These are phyloP conservation scores for Procavia capensis DNA, from an alignment of 2,113 vertebrate species.

Conservation along the genomic window DNA sequence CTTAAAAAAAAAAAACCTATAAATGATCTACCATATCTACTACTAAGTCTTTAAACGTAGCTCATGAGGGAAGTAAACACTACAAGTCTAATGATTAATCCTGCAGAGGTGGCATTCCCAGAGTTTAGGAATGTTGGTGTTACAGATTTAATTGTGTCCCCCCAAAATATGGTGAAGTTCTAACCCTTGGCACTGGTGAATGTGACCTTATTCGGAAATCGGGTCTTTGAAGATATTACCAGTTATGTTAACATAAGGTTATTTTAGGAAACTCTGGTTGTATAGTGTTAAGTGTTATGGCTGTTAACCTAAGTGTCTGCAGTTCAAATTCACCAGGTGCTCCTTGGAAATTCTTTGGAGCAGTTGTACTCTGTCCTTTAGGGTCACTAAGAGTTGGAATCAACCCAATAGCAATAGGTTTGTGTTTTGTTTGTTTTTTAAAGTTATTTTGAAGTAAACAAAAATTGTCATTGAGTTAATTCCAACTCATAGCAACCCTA, in stretches of 20 bases:
- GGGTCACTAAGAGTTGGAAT: too few species aligned
- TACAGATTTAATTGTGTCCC: background rate
- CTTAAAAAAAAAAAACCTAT: background rate
- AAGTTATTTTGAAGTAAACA: too few species aligned
- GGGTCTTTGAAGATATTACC: background rate
- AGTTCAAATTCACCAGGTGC: too few species aligned
- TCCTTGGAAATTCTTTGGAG: too few species aligned
- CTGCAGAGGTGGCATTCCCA: background rate
- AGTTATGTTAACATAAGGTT: background rate
- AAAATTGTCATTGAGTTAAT: too few species aligned
- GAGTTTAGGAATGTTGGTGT: background rate
- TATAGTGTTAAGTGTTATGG: too few species aligned
- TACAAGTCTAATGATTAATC: background rate
- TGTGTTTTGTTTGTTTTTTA: too few species aligned
- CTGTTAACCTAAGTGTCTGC: too few species aligned
- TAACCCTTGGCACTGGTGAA: background rate
- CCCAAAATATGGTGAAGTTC: background rate
- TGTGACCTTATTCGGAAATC: background rate
- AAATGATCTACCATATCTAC: background rate
- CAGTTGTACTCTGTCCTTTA: too few species aligned
- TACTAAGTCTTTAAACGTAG: background rate
- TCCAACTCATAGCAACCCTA: too few species aligned
- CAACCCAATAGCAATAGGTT: too few species aligned
- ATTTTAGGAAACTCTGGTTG: too few species aligned
- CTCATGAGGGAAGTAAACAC: background rate